Percentiles rank a stretch among this genome's conserved stretches.
Conservation (phyloP, 2,797 vertebrate genomes). For the Zalophus californianus region DNA sequence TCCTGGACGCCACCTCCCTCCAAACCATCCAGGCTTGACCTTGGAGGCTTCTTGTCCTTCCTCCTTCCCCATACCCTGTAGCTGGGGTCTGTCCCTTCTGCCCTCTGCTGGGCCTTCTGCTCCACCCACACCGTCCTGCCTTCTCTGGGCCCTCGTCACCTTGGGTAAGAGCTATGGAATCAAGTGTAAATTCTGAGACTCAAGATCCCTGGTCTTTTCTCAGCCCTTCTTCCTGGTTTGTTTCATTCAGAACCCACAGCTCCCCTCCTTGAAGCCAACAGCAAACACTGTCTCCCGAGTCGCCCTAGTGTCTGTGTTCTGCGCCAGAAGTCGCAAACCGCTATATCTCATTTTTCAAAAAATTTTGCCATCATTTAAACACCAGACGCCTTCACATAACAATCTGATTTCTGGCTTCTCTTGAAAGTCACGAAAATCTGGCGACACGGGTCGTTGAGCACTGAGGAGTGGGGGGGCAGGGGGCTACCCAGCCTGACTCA, state of each 20-base stretch:
- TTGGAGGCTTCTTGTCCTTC: background rate
- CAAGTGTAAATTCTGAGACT: background rate
- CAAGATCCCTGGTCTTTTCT: background rate
- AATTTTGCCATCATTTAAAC: background rate
- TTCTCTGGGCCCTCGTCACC: fast-evolving
- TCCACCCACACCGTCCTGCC: no score
- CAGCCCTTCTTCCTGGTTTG: background rate
- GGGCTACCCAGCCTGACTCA: background rate
- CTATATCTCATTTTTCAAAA: background rate
- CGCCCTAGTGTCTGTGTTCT: background rate
- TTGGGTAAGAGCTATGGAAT: background rate
- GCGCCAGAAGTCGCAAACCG: constrained; percentile 3
- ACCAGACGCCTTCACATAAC: background rate
- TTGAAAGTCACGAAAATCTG: background rate
- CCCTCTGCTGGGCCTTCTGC: background rate
- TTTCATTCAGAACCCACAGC: background rate
- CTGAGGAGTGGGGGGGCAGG: no score
- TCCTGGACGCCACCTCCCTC: background rate
- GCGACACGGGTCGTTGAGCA: no score
- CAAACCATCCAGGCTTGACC: background rate
- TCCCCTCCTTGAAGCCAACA: background rate
- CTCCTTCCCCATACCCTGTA: background rate
- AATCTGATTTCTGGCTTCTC: background rate
- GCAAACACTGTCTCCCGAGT: background rate
- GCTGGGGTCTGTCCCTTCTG: background rate